These are phyloP conservation scores for Lates japonicus DNA, from an alignment of 2,797 vertebrate species.

Conservation along the genomic window DNA sequence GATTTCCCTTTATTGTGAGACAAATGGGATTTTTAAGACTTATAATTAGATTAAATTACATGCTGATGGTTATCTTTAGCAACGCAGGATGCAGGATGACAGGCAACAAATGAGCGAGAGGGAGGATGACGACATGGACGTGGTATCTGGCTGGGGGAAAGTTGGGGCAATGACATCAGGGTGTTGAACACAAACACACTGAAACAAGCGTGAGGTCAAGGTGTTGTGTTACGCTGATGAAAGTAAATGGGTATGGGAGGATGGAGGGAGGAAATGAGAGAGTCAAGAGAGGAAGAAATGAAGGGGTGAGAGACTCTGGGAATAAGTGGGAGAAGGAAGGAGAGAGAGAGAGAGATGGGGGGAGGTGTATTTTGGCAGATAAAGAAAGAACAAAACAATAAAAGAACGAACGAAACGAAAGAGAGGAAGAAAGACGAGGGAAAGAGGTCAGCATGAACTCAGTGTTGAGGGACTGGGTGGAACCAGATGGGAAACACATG, in stretches of 20 bases:
- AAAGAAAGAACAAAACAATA: conserved; percentile 5
- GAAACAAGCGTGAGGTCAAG: conserved; percentile 22
- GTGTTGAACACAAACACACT: conserved; percentile 6
- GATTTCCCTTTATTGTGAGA: not conserved
- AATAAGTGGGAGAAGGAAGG: not conserved
- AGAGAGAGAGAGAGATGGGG: not conserved
- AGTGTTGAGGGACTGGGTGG: conserved; percentile 75
- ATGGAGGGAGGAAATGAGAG: not conserved
- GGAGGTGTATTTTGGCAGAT: not conserved
- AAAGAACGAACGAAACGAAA: not conserved
- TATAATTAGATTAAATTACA: conserved; percentile 25
- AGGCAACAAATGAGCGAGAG: not conserved
- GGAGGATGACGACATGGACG: conserved; percentile 42
- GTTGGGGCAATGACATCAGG: conserved; percentile 45
- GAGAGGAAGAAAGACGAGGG: conserved; percentile 27
- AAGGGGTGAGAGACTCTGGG: not conserved
- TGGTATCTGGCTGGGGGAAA: conserved; percentile 40
- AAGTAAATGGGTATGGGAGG: not conserved
- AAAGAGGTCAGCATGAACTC: conserved; percentile 66
- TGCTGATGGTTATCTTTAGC: conserved; percentile 42
- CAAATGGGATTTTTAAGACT: conserved; percentile 14
- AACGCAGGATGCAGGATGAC: conserved; percentile 2
- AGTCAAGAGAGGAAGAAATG: not conserved
- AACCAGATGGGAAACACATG: conserved; percentile 79
- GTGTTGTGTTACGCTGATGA: conserved; percentile 42